A percentile compares a stretch with the other conserved stretches of the same genome.
Conservation (phyloP, 2,888 invertebrate genomes). For the Rhorus exstirpatorius region DNA sequence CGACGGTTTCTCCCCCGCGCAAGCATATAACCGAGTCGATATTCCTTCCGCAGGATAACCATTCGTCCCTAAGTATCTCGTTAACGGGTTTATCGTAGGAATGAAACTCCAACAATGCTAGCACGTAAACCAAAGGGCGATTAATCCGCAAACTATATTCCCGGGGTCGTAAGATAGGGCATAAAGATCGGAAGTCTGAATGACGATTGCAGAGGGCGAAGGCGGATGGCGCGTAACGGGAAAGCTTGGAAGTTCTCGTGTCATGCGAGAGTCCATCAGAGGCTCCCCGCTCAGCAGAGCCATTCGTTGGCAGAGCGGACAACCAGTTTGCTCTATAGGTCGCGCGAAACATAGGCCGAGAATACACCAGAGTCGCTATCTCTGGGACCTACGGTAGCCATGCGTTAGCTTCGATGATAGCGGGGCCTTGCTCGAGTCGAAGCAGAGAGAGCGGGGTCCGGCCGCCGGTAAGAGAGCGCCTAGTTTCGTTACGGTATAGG, state of each 20-base stretch:
- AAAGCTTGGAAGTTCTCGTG: background rate
- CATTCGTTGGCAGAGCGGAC: too few relatives aligned
- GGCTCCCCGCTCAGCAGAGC: background rate
- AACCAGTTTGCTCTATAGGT: too few relatives aligned
- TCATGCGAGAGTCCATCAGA: background rate
- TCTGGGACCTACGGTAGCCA: background rate
- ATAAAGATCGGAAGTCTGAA: slow-evolving; percentile 51
- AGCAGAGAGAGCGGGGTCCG: slow-evolving; percentile 36
- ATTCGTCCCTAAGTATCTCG: slow-evolving; percentile 49
- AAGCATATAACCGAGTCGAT: slow-evolving; percentile 13
- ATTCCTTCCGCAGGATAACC: slow-evolving; percentile 32
- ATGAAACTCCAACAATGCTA: slow-evolving; percentile 55
- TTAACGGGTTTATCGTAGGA: slow-evolving; percentile 53
- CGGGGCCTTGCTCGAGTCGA: slow-evolving; percentile 10
- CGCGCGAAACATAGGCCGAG: background rate
- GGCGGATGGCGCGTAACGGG: background rate
- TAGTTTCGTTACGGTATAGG: slow-evolving; percentile 40
- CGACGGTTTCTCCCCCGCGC: background rate
- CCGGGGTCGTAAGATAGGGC: slow-evolving; percentile 45
- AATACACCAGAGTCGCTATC: background rate
- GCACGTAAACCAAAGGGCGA: slow-evolving; percentile 14
- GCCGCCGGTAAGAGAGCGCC: slow-evolving; percentile 65
- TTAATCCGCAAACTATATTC: slow-evolving; percentile 50
- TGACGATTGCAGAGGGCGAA: slow-evolving; percentile 18
- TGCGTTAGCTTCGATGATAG: slow-evolving; percentile 23